Conservation (phyloP, 1,140 invertebrate genomes). For the Battus philenor region DNA sequence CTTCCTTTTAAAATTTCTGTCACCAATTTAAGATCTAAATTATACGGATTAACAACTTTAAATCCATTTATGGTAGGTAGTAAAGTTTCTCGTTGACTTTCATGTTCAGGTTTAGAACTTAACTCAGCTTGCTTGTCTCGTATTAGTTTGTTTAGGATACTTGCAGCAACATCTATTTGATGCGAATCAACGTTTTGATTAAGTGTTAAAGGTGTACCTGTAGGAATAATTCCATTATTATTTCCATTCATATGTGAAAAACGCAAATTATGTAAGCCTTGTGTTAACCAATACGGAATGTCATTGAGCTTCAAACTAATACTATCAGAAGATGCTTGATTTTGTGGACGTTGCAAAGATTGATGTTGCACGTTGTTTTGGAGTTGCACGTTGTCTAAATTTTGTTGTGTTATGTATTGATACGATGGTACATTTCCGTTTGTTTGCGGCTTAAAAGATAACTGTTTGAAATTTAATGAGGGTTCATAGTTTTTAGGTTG, state of each 20-base stretch:
- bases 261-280: slow-evolving; percentile 33
- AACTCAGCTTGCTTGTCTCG: slow-evolving; percentile 42
- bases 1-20: slow-evolving; percentile 72
- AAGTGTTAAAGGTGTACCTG: slow-evolving; percentile 46
- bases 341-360: slow-evolving; percentile 31
- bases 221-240: slow-evolving; percentile 41
- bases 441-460: slow-evolving; percentile 18
- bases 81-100: slow-evolving; percentile 36
- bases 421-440: background rate
- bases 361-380: slow-evolving; percentile 38
- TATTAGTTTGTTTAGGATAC: slow-evolving; percentile 52
- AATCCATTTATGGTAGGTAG: slow-evolving; percentile 67
- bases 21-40: slow-evolving; percentile 67
- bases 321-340: slow-evolving; percentile 31
- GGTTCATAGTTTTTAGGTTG: slow-evolving; percentile 36
- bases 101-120: slow-evolving; percentile 51
- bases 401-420: slow-evolving; percentile 32
- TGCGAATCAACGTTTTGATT: slow-evolving; percentile 71
- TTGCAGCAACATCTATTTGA: slow-evolving; percentile 56
- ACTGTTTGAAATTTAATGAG: slow-evolving; percentile 4
- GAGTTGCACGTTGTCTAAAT: slow-evolving; percentile 34
- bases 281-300: slow-evolving; percentile 52
- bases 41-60: slow-evolving; percentile 69
- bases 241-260: no score
- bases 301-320: slow-evolving; percentile 58